Evolutionary conservation across 2,797 vertebrate species (phyloP), one percentile per base, ranked within the genome.

Genomic region (Sebastes hubbsi): DNA sequence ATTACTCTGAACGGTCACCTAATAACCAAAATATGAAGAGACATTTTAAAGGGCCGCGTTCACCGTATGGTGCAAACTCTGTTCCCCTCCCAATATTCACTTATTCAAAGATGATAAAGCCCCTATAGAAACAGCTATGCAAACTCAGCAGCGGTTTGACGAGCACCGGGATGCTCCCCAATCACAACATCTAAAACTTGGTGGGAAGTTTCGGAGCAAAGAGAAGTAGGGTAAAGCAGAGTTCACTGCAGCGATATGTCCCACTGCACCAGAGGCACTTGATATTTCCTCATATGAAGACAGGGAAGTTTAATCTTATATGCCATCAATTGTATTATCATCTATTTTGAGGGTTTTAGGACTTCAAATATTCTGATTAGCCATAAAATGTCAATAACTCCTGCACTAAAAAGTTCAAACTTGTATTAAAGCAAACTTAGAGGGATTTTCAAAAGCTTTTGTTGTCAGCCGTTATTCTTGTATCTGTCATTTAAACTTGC

Each of bases 1-100:
- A 83, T 85, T 83, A 59, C 75, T 72, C 32, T 74, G 46, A 76
- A 73, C 61, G 54, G 34, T 59, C 72, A 64, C 36, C 56, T 71
- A 75, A 82, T 72, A 74, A 80, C 30, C 20, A 29, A 8, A 55
- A 42, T 78, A 70, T 29, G 25, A 58, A 60, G 65, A 36, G 68
- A 38, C 5, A 70, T 61, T 65, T 30, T 29, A 68, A 75, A 79
- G 65, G 32, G 30, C 22, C 30, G 38, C 6, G 1, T 49, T 72
- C 34, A 20, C 36, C 32, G 16, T 58, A 54, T 38, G 63, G 30
- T 36, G 12, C 8, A 46, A 27, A 2, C 36, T 18, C 52, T n/a
- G 32, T 10, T 74, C 30, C 27, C 20, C 30, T 76, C 38, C 1
- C 60, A 65, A 30, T 62, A 10, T 42, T 11, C 6, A 6, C 11